A percentile compares a stretch with the other conserved stretches of the same genome.
These are phyloP conservation scores for Pampusana beccarii DNA, from an alignment of 2,113 vertebrate species.

Conservation along the genomic window DNA sequence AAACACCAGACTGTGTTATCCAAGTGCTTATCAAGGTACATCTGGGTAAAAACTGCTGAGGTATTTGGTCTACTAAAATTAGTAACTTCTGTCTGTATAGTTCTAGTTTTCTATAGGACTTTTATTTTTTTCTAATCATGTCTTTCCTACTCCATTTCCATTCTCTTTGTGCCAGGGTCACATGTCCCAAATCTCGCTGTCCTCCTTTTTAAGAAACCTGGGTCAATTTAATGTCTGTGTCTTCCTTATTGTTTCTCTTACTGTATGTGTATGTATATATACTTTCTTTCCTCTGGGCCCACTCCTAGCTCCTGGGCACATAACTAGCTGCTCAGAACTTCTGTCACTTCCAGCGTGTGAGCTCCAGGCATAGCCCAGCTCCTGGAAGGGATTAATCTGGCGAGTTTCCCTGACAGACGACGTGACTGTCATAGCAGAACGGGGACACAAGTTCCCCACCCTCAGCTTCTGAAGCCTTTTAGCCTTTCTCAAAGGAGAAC, in stretches of 20 bases:
- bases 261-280: rapidly evolving
- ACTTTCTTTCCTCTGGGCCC: background rate
- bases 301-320: conserved; percentile 4
- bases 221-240: background rate
- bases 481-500: background rate
- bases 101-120: background rate
- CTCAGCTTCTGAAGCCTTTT: background rate
- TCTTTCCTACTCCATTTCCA: background rate
- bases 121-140: background rate
- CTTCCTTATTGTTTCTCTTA: background rate
- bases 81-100: background rate
- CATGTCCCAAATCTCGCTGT: background rate
- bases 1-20: background rate
- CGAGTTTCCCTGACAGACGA: background rate
- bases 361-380: conserved; percentile 17
- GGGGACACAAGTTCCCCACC: background rate
- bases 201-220: background rate
- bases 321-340: background rate
- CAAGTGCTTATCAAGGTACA: background rate
- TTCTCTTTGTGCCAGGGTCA: background rate
- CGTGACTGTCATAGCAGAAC: background rate
- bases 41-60: background rate
- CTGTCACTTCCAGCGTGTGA: background rate
- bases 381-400: background rate
- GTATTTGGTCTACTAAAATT: background rate